Evolutionary conservation across 2,888 invertebrate genomes (phyloP).

Genomic region (Carcina quercana): DNA sequence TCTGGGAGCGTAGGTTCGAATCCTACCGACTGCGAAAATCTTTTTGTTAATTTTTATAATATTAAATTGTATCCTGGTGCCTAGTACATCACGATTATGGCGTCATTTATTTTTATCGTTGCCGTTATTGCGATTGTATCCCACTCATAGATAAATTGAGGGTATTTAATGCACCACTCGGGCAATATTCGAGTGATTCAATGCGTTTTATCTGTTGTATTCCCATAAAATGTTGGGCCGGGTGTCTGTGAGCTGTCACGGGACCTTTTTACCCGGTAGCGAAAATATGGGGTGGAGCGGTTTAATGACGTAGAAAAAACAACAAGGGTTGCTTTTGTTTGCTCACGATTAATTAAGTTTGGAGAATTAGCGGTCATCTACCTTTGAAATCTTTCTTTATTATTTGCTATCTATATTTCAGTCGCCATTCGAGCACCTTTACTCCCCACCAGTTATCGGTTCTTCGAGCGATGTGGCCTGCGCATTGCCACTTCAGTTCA

Average conservation of each 20-base stretch:
- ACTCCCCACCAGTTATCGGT: too few species aligned
- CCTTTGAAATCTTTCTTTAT: too few species aligned
- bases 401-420: too few species aligned
- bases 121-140: conserved; percentile 19
- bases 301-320: conserved; percentile 27
- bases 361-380: conserved; percentile 25
- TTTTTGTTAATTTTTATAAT: conserved; percentile 17
- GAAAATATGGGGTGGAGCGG: conserved; percentile 20
- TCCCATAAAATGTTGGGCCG: conserved; percentile 19
- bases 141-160: conserved; percentile 17
- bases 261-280: conserved; percentile 15
- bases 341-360: conserved; percentile 33
- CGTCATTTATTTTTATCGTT: conserved; percentile 25
- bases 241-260: conserved; percentile 16
- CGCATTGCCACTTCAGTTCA: too few species aligned
- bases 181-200: conserved; percentile 22
- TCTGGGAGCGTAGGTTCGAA: conserved; percentile 90
- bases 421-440: too few species aligned
- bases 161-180: conserved; percentile 29
- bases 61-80: too few species aligned
- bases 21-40: conserved; percentile 85
- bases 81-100: conserved; percentile 18
- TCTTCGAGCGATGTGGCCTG: too few species aligned
- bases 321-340: conserved; percentile 21
- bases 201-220: conserved; percentile 13